Evolutionary conservation across 2,888 invertebrate genomes (phyloP), one percentile per base, ranked within the genome.

Genomic region (Hedychridium roseum): DNA sequence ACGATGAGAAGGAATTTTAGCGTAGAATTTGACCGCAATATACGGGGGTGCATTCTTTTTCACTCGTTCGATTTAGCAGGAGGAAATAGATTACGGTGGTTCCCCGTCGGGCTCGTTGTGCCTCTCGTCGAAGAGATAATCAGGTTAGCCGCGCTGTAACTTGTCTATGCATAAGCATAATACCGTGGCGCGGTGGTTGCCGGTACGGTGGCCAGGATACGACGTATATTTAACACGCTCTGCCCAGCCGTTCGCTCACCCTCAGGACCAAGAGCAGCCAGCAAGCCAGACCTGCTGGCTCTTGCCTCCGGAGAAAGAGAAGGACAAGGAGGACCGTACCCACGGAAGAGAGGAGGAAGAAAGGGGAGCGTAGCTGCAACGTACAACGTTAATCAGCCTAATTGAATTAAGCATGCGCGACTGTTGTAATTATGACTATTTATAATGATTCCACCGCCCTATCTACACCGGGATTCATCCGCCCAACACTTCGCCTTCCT

Each of bases 351-450:
- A 43, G 42, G 38, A 20, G 38, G 43, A 50, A 56, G 54, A 55
- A 39, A 43, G 49, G 32, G 48, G 51, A 50, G 42, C 56, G 64
- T 66, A 71, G 68, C 54, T 69, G 72, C 73, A 71, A 61, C 68
- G 68, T 70, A 73, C 73, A 69, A 72, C 76, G 76, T 78, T 78
- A 78, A 78, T 78, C 78, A 78, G 74, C 60, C 71, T 76, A 78
- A 78, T 78, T 77, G 73, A 77, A 78, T 78, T 76, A 76, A 72
- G 71, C 71, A 70, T 71, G 71, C 72, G 71, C 74, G 75, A 74
- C 74, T 74, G 72, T 74, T 77, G 73, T 76, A 78, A 78, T 78
- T 78, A 77, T 76, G 74, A 78, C 76, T 77, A 78, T 78, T 78
- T 78, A 76, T 76, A 76, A 78, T 74, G 74, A 78, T 76, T 74